Evolutionary conservation across 1,140 invertebrate species (phyloP).

Genomic region (Globodera ellingtonae): DNA sequence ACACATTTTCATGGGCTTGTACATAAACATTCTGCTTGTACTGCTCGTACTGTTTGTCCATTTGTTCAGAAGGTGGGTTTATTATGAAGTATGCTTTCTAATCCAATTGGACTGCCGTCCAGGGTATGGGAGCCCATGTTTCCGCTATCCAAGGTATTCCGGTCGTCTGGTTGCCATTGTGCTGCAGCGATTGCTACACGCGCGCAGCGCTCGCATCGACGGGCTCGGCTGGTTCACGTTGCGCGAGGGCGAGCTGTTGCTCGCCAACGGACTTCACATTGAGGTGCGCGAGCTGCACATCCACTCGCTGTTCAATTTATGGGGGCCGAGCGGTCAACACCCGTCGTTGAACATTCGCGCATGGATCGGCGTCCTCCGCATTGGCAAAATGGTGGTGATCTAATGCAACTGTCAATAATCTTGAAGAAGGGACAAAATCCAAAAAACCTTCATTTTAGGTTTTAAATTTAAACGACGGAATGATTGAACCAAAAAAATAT

Average conservation of each 20-base stretch:
- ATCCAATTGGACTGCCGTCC: no score
- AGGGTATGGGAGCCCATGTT: no score
- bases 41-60: constrained; percentile 6
- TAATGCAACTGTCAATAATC: no score
- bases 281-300: constrained; percentile 65
- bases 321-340: not conserved
- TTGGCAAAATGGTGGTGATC: constrained; percentile 9
- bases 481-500: no score
- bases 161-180: constrained; percentile 16
- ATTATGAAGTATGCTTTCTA: no score
- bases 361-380: not conserved
- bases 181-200: constrained; percentile 15
- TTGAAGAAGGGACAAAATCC: no score
- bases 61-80: constrained; percentile 22
- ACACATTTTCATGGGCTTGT: constrained; percentile 1
- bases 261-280: constrained; percentile 44
- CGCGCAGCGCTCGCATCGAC: constrained; percentile 24
- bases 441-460: no score
- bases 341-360: constrained; percentile 11
- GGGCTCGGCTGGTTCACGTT: constrained; percentile 40
- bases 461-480: no score
- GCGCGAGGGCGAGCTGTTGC: constrained; percentile 36
- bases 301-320: constrained; percentile 33
- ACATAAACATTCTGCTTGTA: constrained; percentile 11
- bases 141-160: constrained; percentile 11